Conservation (phyloP, 2,113 vertebrate genomes). For the Plecotus auritus region DNA sequence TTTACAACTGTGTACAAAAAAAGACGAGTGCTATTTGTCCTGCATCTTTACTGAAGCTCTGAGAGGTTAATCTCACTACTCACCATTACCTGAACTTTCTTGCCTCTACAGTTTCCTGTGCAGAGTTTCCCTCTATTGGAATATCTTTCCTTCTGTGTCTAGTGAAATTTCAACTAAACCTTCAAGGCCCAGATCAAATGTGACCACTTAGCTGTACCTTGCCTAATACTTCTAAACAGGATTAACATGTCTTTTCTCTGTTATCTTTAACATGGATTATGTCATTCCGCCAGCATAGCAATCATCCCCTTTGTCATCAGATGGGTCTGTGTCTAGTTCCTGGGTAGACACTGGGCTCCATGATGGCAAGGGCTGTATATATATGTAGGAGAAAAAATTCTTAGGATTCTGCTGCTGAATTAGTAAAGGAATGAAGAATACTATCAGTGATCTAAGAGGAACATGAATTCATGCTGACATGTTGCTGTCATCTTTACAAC, state of each 20-base stretch:
- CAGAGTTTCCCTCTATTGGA: background rate
- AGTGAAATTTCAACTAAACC: conserved; percentile 34
- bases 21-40: background rate
- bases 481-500: background rate
- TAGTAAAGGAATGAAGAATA: background rate
- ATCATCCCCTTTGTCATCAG: background rate
- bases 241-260: conserved; percentile 1
- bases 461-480: background rate
- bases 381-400: background rate
- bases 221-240: background rate
- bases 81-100: background rate
- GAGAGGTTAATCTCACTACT: background rate
- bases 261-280: background rate
- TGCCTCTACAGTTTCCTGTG: background rate
- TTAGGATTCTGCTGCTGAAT: background rate
- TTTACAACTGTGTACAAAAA: background rate
- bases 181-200: background rate
- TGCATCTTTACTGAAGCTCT: background rate
- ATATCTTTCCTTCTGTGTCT: background rate
- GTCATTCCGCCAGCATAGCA: background rate
- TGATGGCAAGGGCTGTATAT: background rate
- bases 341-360: background rate
- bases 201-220: background rate
- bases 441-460: background rate
- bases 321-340: background rate